phyloP scores from a whole-genome alignment of 1,140 invertebrate species.

The Globodera ellingtonae region DNA sequence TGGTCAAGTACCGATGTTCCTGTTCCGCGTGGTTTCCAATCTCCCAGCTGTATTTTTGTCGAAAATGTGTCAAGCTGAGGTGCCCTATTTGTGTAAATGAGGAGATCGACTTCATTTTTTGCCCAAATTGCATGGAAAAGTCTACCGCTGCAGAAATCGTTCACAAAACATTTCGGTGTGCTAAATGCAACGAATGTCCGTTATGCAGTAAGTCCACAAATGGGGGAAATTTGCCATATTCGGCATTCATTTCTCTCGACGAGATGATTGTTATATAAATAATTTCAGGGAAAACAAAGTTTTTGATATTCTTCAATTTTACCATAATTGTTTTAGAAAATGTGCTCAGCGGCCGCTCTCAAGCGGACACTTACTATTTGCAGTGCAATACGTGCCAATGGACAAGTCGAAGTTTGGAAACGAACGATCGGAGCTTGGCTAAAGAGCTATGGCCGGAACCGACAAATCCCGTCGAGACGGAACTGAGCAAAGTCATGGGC shows the following conservation, averaged over 20 bases:
- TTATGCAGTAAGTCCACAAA: conserved; percentile 33
- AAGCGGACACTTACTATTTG: conserved; percentile 46
- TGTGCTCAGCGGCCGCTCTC: conserved; percentile 18
- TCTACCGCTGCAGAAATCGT: conserved; percentile 29
- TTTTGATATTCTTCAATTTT: too few species aligned
- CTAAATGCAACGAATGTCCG: conserved; percentile 45
- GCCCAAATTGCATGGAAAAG: conserved; percentile 49
- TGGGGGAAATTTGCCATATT: too few species aligned
- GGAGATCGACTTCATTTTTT: conserved; percentile 45
- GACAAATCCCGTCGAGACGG: conserved; percentile 37
- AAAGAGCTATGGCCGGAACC: conserved; percentile 35
- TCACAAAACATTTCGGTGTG: conserved; percentile 29
- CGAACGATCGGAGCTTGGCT: conserved; percentile 22
- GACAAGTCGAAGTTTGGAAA: conserved; percentile 39
- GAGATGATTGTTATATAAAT: too few species aligned
- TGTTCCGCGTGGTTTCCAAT: conserved; percentile 47
- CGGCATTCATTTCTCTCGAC: too few species aligned
- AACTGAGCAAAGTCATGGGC: conserved; percentile 36
- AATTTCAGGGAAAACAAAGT: too few species aligned
- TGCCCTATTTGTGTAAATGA: conserved; percentile 40
- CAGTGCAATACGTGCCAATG: conserved; percentile 47
- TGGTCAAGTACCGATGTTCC: conserved; percentile 43
- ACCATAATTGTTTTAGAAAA: conserved; percentile 27
- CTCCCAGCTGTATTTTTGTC: conserved; percentile 40
- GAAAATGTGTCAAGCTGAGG: conserved; percentile 30